A percentile compares a stretch with the other conserved stretches of the same genome.
phyloP scores from a whole-genome alignment of 2,797 vertebrate genomes.

The Hippocampus kuda region DNA sequence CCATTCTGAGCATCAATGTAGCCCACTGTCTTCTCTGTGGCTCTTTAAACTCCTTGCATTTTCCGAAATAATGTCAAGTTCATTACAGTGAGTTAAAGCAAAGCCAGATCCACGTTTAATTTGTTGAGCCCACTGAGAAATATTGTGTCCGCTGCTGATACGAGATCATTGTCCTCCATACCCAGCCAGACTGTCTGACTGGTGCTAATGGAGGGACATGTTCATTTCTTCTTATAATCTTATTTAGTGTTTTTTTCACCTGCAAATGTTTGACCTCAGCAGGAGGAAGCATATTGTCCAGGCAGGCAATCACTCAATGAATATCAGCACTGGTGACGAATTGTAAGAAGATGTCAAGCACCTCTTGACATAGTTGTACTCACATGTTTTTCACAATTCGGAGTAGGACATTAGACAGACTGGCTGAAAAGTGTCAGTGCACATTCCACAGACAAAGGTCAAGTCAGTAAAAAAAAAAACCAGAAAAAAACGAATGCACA shows the following conservation, averaged over 20 bases:
- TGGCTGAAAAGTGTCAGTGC: slow-evolving; percentile 12
- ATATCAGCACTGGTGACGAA: slow-evolving; percentile 12
- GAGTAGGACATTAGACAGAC: slow-evolving; percentile 19
- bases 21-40: slow-evolving; percentile 36
- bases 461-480: slow-evolving; percentile 25
- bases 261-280: background rate
- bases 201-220: background rate
- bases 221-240: background rate
- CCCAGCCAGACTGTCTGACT: slow-evolving; percentile 10
- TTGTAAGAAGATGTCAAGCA: slow-evolving; percentile 4
- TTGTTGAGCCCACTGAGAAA: slow-evolving; percentile 22
- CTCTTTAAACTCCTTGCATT: slow-evolving; percentile 24
- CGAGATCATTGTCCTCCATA: slow-evolving; percentile 35
- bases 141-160: slow-evolving; percentile 23
- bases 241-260: background rate
- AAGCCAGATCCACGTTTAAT: slow-evolving; percentile 28
- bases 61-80: slow-evolving; percentile 29
- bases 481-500: background rate
- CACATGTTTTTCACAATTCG: slow-evolving; percentile 14
- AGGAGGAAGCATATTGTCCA: slow-evolving; percentile 2
- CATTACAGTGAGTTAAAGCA: slow-evolving; percentile 29
- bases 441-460: slow-evolving; percentile 31
- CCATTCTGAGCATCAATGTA: slow-evolving; percentile 48
- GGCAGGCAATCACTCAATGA: slow-evolving; percentile 8
- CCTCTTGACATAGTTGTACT: slow-evolving; percentile 14